Evolutionary conservation across 2,113 vertebrate genomes (phyloP), one percentile per base, ranked within the genome.

Genomic region (Eretmochelys imbricata): DNA sequence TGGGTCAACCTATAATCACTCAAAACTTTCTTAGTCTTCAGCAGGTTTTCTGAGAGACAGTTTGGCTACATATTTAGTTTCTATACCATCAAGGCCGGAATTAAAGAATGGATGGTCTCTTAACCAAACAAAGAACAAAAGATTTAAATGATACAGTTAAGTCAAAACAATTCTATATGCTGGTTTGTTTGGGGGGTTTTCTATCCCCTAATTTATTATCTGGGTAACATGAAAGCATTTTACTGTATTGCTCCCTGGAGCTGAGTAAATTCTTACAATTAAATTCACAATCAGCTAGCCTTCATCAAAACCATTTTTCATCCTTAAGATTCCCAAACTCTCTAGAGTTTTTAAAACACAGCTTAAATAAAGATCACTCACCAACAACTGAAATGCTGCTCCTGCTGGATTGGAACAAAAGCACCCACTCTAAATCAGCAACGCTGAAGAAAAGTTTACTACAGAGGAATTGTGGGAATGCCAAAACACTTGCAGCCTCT

Each of bases 331-430:
- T 6, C 35, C 78, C 25, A 84, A 88, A n/a, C n/a, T 38, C 1
- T 29, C 38, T n/a, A 20, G 9, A 62, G 24, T 54, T 2, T 92
- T 91, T 82, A 42, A 69, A 84, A 80, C n/a, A 49, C 24, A 5
- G 42, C 27, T 48, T 27, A 48, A 27, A 78, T 11, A 78, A 27
- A 81, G 24, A 79, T 1, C 19, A 19, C 3, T 54, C 31, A 3
- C 3, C 17, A 48, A 2, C 35, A 6, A n/a, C 35, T 16, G 87
- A 48, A 10, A 79, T 86, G 0, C 5, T 87, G 12, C 55, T 49
- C 0, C 4, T 87, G 19, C 51, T 49, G 0, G 0, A 42, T 8
- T n/a, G 42, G 2, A 76, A 4, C 27, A 25, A 29, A 35, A 84
- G 1, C 55, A 89, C 27, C n/a, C 51, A 8, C 27, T 89, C 17